Evolutionary conservation across 2,888 invertebrate genomes (phyloP), one percentile per base, ranked within the genome.

Genomic region (Tryphoninae sp.): DNA sequence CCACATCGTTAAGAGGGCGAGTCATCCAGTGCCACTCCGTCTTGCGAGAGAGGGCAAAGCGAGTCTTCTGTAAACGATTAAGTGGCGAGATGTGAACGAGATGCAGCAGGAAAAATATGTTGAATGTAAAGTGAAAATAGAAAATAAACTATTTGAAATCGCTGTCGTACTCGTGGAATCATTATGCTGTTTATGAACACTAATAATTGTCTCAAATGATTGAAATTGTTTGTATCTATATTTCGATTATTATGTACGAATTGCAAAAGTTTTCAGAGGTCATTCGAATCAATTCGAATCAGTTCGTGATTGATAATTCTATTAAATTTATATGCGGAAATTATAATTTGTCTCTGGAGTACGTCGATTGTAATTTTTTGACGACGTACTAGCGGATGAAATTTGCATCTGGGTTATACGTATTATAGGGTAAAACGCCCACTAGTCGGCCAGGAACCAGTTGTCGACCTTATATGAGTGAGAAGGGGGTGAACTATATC

Each of bases 1-100:
- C 42, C 23, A 59, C 59, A 65, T 73, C 72, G 59, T 78, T 73
- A 67, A 78, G 49, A 19, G 59, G 55, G 11, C 71, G 68, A 77
- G 64, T 64, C 19, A 49, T 69, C 42, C 58, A 67, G 26, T 45
- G 42, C 65, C 58, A 75, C 59, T 67, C 67, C 67, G 58, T 33
- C 67, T 19, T 26, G 59, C 51, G 26, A 23, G 16, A 62, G 62
- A 55, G 11, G 33, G 13, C 61, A 62, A 69, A 62, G 23, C 58
- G 33, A 58, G 64, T 65, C 65, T 72, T 49, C 33, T 49, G 78
- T 33, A 65, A 78, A 65, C 33, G 13, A 78, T 65, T 49, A 13
- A 72, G 49, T 16, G 42, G n/a, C 19, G n/a, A 65, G 33, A 40
- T n/a, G 19, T 23, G 22, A 58, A 74, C 11, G 11, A n/a, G 26